Evolutionary conservation across 2,888 invertebrate genomes (phyloP).

Genomic region (Heteropelma amictum): DNA sequence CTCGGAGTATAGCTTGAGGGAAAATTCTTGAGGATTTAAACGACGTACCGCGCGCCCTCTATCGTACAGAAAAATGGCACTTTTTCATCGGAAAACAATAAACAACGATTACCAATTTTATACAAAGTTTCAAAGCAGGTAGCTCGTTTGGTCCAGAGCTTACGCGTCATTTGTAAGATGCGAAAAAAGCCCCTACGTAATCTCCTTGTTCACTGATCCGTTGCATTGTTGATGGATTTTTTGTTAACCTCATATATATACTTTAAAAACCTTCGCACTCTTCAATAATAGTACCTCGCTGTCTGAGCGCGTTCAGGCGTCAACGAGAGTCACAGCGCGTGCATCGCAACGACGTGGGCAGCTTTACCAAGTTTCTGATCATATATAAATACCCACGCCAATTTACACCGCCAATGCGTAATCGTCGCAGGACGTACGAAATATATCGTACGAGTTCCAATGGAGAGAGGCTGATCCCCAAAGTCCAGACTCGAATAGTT

Average conservation of each 20-base stretch:
- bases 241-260: constrained; percentile 4
- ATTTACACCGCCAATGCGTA: constrained; percentile 4
- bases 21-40: no score
- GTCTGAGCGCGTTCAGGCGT: not conserved
- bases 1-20: no score
- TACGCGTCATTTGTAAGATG: not conserved
- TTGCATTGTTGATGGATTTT: not conserved
- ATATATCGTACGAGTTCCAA: constrained; percentile 4
- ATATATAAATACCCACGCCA: constrained; percentile 15
- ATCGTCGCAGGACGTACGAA: not conserved
- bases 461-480: no score
- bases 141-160: no score
- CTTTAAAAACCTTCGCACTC: not conserved
- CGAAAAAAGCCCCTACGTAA: not conserved
- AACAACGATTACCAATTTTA: no score
- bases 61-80: no score
- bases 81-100: no score
- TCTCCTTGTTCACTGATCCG: constrained; percentile 9
- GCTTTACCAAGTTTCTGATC: not conserved
- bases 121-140: no score
- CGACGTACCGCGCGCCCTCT: no score
- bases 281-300: not conserved
- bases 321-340: not conserved
- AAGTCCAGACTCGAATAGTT: no score
- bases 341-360: constrained; percentile 16